Base-by-base conservation (phyloP, 2,797 vertebrate genomes). In the Hipposideros larvatus region DNA sequence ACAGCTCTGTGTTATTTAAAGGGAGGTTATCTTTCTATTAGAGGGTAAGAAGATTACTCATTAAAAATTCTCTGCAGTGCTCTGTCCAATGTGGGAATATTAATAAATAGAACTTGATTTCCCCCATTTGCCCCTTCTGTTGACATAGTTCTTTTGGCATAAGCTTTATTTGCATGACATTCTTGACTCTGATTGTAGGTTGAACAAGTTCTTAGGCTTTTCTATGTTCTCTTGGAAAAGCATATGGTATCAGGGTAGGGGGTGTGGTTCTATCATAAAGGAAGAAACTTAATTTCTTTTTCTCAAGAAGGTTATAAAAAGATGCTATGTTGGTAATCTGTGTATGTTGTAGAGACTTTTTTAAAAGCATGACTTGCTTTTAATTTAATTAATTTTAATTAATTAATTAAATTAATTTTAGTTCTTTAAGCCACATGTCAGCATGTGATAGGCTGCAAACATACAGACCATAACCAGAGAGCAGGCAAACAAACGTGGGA, bases 201-300 rank as follows among this genome's bases (percentile, higher is more conserved):
- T 84, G 34, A 71, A 91, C 48, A 68, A 87, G 22, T 61, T 26
- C 53, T 87, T 90, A 90, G 37, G 71, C 34, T 71, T 90, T 80
- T 87, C 70, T 65, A 0, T 59, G n/a, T 91, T 57, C 37, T 78
- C 37, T 94, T 70, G 37, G 43, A 86, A 95, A 95, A 87, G 73
- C 7, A 13, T 73, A 34, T 80, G 51, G 53, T 48, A n/a, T 65
- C 7, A 11, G 28, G 19, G 4, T 16, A 53, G 28, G 61, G 61
- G 26, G 8, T 22, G 5, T 34, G 6, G 31, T 53, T 5, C 53
- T 77, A 15, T 59, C 48, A 66, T 87, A 73, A 57, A 22, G 46
- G 89, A 57, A 5, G 55, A 41, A 22, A 78, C 82, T 87, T 74
- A 63, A 70, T 73, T 93, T 93, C 15, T 85, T 82, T 96, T 83